Base-by-base conservation (phyloP, 2,797 vertebrate species). In the Semotilus atromaculatus region DNA sequence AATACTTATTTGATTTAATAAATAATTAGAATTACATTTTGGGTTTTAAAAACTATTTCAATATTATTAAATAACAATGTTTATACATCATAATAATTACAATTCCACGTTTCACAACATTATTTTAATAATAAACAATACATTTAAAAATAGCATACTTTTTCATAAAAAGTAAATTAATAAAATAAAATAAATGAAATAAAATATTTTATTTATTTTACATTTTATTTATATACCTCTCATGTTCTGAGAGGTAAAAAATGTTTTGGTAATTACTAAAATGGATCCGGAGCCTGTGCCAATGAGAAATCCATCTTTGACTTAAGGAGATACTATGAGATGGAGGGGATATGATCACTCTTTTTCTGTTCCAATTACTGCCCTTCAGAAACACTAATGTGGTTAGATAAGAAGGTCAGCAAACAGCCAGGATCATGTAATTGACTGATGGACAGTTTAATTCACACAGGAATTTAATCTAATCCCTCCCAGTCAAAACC, bases 371-470 rank as follows among this genome's bases (percentile, higher is more conserved):
- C 82, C 82, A 87, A 89, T 87, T 87, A 87, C 82, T 80, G 53
- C 34, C 82, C 80, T 82, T 81, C 77, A 85, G 29, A 76, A 84
- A 66, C 73, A 51, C 84, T 86, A 81, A 87, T 85, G 86, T 71
- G 58, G 76, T n/a, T n/a, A n/a, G n/a, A n/a, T n/a, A 86, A 85
- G 74, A 77, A 84, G 85, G 86, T 87, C 80, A 90, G 85, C 81
- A 80, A 87, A 88, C 82, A 62, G n/a, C n/a, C n/a, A n/a, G n/a
- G n/a, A n/a, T n/a, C n/a, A n/a, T n/a, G n/a, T n/a, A n/a, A n/a
- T n/a, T n/a, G n/a, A n/a, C n/a, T n/a, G n/a, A n/a, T n/a, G n/a
- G n/a, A n/a, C n/a, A n/a, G n/a, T n/a, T n/a, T n/a, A n/a, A n/a
- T n/a, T n/a, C n/a, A n/a, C n/a, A n/a, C n/a, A n/a, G n/a, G n/a